Conservation (phyloP, 1,140 invertebrate genomes). For the Drosophila lini region DNA sequence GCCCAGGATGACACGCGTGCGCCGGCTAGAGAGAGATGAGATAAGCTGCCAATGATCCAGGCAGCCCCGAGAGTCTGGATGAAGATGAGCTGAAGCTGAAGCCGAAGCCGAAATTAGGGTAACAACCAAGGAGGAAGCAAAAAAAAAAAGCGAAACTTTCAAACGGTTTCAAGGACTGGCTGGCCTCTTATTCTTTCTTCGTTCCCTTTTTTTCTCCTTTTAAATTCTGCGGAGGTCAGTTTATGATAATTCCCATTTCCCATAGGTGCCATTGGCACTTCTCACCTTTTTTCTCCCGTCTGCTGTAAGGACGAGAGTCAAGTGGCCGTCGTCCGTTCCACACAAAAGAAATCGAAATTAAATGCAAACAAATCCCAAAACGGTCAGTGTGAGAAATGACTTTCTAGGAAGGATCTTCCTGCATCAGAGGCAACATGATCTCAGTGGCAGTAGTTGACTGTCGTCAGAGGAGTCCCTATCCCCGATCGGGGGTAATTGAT, state of each 20-base stretch:
- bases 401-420: slow-evolving; percentile 69
- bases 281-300: slow-evolving; percentile 48
- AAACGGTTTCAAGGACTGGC: slow-evolving; percentile 78
- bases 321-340: slow-evolving; percentile 43
- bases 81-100: slow-evolving; percentile 39
- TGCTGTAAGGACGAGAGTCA: slow-evolving; percentile 63
- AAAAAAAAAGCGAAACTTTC: slow-evolving; percentile 75
- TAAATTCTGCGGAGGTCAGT: slow-evolving; percentile 56
- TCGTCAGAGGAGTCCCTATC: slow-evolving; percentile 45
- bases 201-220: slow-evolving; percentile 5
- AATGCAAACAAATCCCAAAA: slow-evolving; percentile 78
- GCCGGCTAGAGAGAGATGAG: slow-evolving; percentile 64
- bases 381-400: slow-evolving; percentile 72
- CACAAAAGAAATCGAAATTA: slow-evolving; percentile 72
- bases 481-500: slow-evolving; percentile 74
- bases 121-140: slow-evolving; percentile 54
- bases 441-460: slow-evolving; percentile 52
- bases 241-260: slow-evolving; percentile 75
- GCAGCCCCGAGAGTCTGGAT: slow-evolving; percentile 38
- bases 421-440: slow-evolving; percentile 16
- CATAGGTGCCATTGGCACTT: slow-evolving; percentile 74
- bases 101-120: slow-evolving; percentile 67
- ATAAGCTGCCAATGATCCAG: slow-evolving; percentile 67
- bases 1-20: slow-evolving; percentile 79
- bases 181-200: slow-evolving; percentile 8